Base-by-base conservation (phyloP, 2,797 vertebrate species). In the Nyctibius grandis region DNA sequence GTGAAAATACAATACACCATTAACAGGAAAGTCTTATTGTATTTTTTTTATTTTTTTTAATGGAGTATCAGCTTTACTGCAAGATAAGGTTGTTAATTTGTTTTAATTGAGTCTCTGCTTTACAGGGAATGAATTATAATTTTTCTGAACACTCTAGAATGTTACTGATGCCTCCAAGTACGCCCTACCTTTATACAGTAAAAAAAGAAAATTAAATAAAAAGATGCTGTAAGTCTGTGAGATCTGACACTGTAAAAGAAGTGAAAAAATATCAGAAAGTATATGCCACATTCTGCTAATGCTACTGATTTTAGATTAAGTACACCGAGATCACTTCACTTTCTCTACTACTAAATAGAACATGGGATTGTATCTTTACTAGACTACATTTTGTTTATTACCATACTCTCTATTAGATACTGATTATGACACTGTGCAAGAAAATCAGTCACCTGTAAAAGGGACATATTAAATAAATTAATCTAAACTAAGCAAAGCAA, bases 1-100 rank as follows among this genome's bases (percentile, higher is more conserved):
- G 96, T 74, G 88, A 95, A 97, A 95, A 91, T 14, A 95, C 21
- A 95, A 78, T 2, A 54, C 28, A 78, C 6, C 33, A 29, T 95
- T 93, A 96, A 88, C 14, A 85, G 16, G 8, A 57, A 42, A 54
- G 34, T 19, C 48, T 9, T 45, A 9, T 10, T 12, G 10, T 33
- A 11, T 23, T 53, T 47, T 14, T 61, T 21, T 9, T 42, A 23
- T 26, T 73, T 67, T 67, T 61, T 74, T 48, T 44, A 5, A 70
- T 68, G 64, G 38, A 88, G 11, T 18, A 76, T 75, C 47, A 76
- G 9, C 33, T 73, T 56, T 63, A 13, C 51, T 88, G 51, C 21
- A 95, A 76, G 19, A 26, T 15, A 89, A 64, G 5, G 9, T 31
- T 28, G 8, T 34, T 88, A 51, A 64, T 44, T 77, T 9, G 1